These are phyloP conservation scores for Acanthococcus lagerstroemiae DNA, from an alignment of 2,888 invertebrate genomes.

Conservation along the genomic window DNA sequence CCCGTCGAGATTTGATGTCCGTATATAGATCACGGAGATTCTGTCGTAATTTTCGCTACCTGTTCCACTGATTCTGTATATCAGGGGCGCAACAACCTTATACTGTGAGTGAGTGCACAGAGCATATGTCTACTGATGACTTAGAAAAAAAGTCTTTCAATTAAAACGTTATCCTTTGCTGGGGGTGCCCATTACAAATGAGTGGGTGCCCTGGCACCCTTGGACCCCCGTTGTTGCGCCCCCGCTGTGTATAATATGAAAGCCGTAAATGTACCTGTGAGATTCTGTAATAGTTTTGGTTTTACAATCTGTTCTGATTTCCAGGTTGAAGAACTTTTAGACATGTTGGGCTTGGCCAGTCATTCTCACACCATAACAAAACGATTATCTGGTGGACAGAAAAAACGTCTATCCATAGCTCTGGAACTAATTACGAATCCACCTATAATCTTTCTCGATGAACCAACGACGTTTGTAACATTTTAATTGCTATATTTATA, in stretches of 20 bases:
- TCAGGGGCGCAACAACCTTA: too few species aligned
- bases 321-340: conserved; percentile 64
- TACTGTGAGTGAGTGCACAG: too few species aligned
- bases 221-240: too few species aligned
- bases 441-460: conserved; percentile 76
- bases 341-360: conserved; percentile 59
- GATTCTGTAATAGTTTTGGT: not conserved
- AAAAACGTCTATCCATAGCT: conserved; percentile 70
- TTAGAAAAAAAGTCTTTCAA: not conserved
- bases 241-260: not conserved
- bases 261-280: too few species aligned
- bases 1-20: too few species aligned
- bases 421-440: conserved; percentile 77
- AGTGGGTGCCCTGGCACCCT: too few species aligned
- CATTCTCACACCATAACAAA: conserved; percentile 58
- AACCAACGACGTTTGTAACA: conserved; percentile 60
- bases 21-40: too few species aligned
- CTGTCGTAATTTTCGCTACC: too few species aligned
- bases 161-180: too few species aligned
- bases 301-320: not conserved
- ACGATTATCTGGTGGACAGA: conserved; percentile 74
- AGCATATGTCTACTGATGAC: too few species aligned
- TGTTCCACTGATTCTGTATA: too few species aligned
- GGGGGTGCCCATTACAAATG: too few species aligned
- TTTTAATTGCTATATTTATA: not conserved